Conservation (phyloP, 2,113 vertebrate species). For the Corydoras maculifer region DNA sequence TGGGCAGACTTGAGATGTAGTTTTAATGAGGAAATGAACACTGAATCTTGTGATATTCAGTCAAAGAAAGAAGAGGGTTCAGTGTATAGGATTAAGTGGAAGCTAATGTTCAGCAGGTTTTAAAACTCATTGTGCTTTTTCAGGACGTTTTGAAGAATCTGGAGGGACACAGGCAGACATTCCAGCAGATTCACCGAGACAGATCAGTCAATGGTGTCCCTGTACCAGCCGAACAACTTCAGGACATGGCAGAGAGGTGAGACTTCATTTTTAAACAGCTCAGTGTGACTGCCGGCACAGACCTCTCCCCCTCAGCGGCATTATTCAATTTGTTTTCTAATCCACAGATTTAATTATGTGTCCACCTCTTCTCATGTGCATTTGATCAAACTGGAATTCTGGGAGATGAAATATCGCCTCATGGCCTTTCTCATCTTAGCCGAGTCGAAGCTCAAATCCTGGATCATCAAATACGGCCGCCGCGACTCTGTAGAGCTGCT, state of each 20-base stretch:
- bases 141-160: slow-evolving; percentile 54
- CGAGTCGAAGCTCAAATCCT: slow-evolving; percentile 94
- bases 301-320: too few species aligned
- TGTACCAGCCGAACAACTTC: slow-evolving; percentile 88
- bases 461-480: slow-evolving; percentile 97
- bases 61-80: too few species aligned
- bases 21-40: too few species aligned
- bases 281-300: too few species aligned
- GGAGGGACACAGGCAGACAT: slow-evolving; percentile 85
- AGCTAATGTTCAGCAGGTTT: too few species aligned
- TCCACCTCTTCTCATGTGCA: slow-evolving; percentile 84
- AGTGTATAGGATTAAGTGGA: too few species aligned
- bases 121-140: too few species aligned
- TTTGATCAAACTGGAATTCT: slow-evolving; percentile 94
- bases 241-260: slow-evolving; percentile 94
- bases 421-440: slow-evolving; percentile 89
- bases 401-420: slow-evolving; percentile 93
- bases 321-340: too few species aligned
- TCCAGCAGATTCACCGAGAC: slow-evolving; percentile 89
- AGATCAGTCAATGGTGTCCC: slow-evolving; percentile 90
- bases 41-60: too few species aligned
- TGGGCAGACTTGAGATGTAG: too few species aligned
- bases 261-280: neutral
- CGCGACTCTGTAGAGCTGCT: slow-evolving; percentile 88
- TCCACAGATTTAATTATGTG: slow-evolving; percentile 87